Base-by-base conservation (phyloP, 2,113 vertebrate species). In the Fulica atra region DNA sequence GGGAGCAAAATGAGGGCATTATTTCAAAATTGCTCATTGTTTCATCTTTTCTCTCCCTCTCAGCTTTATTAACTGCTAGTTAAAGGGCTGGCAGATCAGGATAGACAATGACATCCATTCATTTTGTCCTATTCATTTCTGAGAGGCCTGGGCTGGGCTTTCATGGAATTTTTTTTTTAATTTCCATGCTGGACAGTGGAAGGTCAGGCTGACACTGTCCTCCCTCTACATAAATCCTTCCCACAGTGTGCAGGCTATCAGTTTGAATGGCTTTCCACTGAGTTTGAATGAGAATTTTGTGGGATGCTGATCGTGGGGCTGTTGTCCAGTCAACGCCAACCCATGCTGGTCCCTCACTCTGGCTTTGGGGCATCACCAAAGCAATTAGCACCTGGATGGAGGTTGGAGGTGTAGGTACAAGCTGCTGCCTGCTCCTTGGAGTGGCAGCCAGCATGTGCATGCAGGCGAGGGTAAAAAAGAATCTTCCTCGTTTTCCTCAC, bases 61-160 rank as follows among this genome's bases (percentile, higher is more conserved):
- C 61, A 12, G 93, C 91, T 12, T 53, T 63, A 28, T 74, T 85
- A 89, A n/a, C 80, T 57, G 77, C 83, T 77, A n/a, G 86, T 46
- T 82, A 66, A 86, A 92, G 83, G 74, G 21, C 77, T 90, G 82
- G 76, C 84, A 86, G 50, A 40, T 92, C 74, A 17, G 29, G 77
- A 38, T 21, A 88, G 90, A 97, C 95, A 97, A 94, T 92, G 90
- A 7, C 81, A 86, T 50, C 92, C 86, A 96, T 97, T 97, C 97
- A 97, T 96, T 48, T 74, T 71, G 36, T 35, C 71, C 94, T 61
- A 78, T 92, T 95, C 73, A 76, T 29, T 88, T 83, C 38, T 15
- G 89, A 74, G 76, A 93, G 91, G 91, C 79, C 93, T 48, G 46
- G 76, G 11, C 71, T 70, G 78, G 72, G 84, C 88, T 83, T 93